A percentile compares a stretch with the other conserved stretches of the same genome.
These are phyloP conservation scores for Porites rus DNA, from an alignment of 92 coral and sea anemone genomes.

Conservation along the genomic window DNA sequence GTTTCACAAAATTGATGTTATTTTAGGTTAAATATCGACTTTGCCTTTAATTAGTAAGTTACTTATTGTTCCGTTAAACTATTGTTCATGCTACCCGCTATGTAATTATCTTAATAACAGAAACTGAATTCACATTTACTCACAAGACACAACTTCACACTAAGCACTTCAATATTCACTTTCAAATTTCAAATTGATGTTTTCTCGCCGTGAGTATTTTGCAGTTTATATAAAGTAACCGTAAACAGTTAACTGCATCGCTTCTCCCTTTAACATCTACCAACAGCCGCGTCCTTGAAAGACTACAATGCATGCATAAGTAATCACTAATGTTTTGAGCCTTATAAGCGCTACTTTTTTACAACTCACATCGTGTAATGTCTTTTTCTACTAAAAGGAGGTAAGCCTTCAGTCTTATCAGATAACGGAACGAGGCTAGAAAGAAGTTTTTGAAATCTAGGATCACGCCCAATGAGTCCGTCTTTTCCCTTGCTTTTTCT, in stretches of 20 bases:
- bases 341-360: too few relatives aligned
- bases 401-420: not conserved
- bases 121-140: not conserved
- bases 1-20: too few relatives aligned
- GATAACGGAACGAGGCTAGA: slow-evolving; percentile 59
- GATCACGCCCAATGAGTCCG: slow-evolving; percentile 34
- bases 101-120: slow-evolving; percentile 1
- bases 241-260: too few relatives aligned
- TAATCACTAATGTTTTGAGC: too few relatives aligned
- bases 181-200: too few relatives aligned
- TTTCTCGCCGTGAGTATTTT: too few relatives aligned
- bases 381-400: slow-evolving; percentile 28
- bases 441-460: slow-evolving; percentile 68
- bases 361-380: not conserved
- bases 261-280: too few relatives aligned
- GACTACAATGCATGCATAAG: too few relatives aligned
- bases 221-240: too few relatives aligned
- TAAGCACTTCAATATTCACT: too few relatives aligned
- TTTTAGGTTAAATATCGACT: not conserved
- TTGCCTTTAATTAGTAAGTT: not conserved
- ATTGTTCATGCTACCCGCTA: not conserved
- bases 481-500: slow-evolving; percentile 23
- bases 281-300: too few relatives aligned
- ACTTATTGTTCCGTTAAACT: not conserved
- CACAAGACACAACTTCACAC: not conserved